Evolutionary conservation across 2,113 vertebrate genomes (phyloP).

Genomic region (Setophaga coronata): DNA sequence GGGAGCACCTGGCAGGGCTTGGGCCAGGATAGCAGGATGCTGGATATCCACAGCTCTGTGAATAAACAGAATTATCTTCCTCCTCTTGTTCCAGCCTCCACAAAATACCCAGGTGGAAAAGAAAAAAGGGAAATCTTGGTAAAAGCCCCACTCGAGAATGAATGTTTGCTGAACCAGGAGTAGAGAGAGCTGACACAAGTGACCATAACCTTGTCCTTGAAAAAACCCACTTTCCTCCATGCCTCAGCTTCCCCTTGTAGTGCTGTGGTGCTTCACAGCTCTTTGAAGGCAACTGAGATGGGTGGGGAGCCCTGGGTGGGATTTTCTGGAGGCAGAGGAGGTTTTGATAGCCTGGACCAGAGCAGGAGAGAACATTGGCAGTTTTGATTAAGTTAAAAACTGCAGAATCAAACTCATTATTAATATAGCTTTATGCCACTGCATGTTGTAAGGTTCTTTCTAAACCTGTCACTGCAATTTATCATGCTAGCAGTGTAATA

Average conservation of each 20-base stretch:
- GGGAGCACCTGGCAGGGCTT: background rate
- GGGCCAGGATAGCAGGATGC: background rate
- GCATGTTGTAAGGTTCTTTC: slow-evolving; percentile 61
- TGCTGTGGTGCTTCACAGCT: background rate
- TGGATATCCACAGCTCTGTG: background rate
- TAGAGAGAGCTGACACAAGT: too few species aligned
- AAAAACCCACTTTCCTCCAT: accelerated
- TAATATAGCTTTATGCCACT: slow-evolving; percentile 34
- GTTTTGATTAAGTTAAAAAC: slow-evolving; percentile 51
- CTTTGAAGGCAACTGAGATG: background rate
- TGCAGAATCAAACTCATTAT: slow-evolving; percentile 60
- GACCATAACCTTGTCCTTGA: background rate
- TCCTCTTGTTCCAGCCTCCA: background rate
- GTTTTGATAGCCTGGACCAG: background rate
- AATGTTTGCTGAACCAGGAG: background rate
- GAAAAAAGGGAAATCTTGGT: background rate
- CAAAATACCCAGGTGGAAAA: background rate
- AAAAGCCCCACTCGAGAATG: background rate
- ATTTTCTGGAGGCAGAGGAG: background rate
- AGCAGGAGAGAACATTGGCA: background rate
- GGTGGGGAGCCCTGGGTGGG: background rate
- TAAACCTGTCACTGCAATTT: slow-evolving; percentile 65
- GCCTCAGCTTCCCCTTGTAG: background rate
- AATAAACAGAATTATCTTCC: background rate
- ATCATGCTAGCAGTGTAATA: slow-evolving; percentile 61